phyloP scores from a whole-genome alignment of 2,797 vertebrate species.

The Hippocampus kuda region DNA sequence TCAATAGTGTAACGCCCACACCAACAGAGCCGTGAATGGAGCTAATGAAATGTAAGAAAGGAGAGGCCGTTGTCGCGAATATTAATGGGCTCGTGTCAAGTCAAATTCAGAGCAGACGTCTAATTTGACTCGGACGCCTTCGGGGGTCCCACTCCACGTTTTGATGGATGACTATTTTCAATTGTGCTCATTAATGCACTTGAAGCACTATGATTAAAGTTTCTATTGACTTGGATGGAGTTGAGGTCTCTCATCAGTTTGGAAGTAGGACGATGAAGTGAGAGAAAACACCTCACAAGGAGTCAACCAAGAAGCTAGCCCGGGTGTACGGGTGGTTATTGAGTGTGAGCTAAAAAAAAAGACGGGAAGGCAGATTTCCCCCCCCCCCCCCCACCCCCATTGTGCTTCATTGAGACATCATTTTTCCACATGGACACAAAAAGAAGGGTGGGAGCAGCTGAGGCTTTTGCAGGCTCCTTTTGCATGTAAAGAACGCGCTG shows the following conservation, averaged over 20 bases:
- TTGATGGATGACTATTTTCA: conserved; percentile 40
- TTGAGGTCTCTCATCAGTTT: neutral
- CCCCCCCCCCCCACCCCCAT: neutral
- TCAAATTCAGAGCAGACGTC: conserved; percentile 16
- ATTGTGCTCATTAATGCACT: conserved; percentile 40
- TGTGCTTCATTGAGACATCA: conserved; percentile 15
- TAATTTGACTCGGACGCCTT: conserved; percentile 21
- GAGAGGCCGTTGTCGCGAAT: conserved; percentile 12
- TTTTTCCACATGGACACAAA: conserved; percentile 25
- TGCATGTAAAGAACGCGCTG: neutral
- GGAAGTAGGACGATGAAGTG: neutral
- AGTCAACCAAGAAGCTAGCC: neutral
- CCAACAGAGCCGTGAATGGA: neutral
- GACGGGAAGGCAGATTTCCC: neutral
- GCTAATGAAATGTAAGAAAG: neutral
- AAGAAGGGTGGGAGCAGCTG: conserved; percentile 25
- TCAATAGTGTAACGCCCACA: neutral
- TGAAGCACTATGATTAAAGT: conserved; percentile 26
- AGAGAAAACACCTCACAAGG: neutral
- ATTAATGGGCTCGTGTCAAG: conserved; percentile 11
- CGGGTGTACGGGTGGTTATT: neutral
- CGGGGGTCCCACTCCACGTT: conserved; percentile 7
- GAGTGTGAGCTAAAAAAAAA: neutral
- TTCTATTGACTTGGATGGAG: conserved; percentile 24
- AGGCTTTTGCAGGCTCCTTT: conserved; percentile 29